Base-by-base conservation (phyloP, 2,888 invertebrate species). In the Amphipoea lucens region DNA sequence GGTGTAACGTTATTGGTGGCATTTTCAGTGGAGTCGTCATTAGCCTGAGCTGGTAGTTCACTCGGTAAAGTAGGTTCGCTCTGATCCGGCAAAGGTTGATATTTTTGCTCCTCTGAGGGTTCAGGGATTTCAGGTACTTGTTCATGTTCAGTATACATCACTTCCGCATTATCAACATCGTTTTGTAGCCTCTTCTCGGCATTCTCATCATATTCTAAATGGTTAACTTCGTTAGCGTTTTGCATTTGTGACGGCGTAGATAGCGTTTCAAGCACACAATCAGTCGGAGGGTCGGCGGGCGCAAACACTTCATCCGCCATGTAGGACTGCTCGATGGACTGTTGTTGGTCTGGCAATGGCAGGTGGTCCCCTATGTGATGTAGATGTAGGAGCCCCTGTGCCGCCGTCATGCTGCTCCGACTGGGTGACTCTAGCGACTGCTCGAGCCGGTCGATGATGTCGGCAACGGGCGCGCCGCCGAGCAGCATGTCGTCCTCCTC, bases 401-500 rank as follows among this genome's bases (percentile, higher is more conserved):
- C 95, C 3, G 96, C 96, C 11, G 95, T 95, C 82, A 96, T 95
- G 87, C 96, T 96, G 88, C 95, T 96, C 23, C 94, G 94, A 45
- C 95, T 94, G n/a, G 96, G 96, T 48, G 95, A 96, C 88, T 94
- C 97, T 57, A 98, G 95, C 54, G 98, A 97, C 88, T 97, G 97
- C 88, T 97, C 97, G 62, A 98, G 95, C 66, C 98, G 95, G 78
- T 97, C 97, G 79, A 98, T 97, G 82, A 98, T 98, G 90, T 98
- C 98, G 5, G 96, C 95, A 12, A 97, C 97, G 1, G 97, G 97
- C 80, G 97, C 97, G 14, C 93, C 94, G 72, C 94, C 93, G 81
- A 97, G 90, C 76, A 97, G 89, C 85, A 97, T 95, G 74, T 97
- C 96, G 20, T 97, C 97, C 74, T 97, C 97, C 70, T 96, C 97